Evolutionary conservation across 2,797 vertebrate species (phyloP).

Genomic region (Eulemur coronatus): DNA sequence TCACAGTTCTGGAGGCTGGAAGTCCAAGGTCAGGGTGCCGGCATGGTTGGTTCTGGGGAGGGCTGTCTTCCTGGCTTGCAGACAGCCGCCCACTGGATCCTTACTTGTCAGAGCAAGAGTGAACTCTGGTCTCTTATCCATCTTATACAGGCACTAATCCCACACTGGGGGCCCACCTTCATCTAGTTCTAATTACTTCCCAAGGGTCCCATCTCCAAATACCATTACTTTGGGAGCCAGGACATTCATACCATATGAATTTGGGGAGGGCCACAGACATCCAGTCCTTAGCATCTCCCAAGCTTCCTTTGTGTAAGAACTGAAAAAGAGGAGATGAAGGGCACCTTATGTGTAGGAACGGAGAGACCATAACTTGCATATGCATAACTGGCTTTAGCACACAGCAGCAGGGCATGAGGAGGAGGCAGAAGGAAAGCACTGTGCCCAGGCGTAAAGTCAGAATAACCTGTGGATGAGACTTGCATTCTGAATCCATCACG

Average conservation of each 20-base stretch:
- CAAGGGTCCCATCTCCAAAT: neutral
- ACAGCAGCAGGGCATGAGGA: neutral
- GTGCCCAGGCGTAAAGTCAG: neutral
- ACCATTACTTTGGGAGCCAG: neutral
- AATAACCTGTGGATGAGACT: neutral
- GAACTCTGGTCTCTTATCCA: neutral
- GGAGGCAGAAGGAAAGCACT: neutral
- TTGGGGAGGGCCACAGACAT: neutral
- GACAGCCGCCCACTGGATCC: neutral
- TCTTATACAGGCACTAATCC: neutral
- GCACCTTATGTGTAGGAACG: neutral
- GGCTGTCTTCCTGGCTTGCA: neutral
- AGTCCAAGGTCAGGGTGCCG: neutral
- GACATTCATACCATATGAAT: neutral
- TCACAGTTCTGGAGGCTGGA: neutral
- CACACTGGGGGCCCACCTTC: neutral
- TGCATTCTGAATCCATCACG: neutral
- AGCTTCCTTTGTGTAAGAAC: neutral
- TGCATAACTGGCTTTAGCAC: neutral
- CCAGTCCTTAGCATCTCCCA: neutral
- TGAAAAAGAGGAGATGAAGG: neutral
- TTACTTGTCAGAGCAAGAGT: neutral
- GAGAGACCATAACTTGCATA: neutral
- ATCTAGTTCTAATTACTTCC: neutral
- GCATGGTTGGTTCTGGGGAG: neutral